Conservation (phyloP, 2,113 vertebrate genomes). For the Gasterosteus aculeatus region DNA sequence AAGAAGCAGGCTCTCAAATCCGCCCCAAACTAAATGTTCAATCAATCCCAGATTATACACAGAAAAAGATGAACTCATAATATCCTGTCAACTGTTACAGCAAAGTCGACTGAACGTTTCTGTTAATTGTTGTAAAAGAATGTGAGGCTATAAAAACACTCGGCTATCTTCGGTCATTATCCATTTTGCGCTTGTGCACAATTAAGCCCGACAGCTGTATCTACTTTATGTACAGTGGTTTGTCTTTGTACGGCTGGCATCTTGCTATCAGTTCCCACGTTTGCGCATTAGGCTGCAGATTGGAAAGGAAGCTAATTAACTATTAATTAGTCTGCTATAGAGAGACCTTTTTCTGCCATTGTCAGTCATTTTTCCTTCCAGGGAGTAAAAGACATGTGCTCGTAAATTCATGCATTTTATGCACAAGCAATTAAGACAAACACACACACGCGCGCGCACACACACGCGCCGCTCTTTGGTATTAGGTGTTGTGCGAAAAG, state of each 20-base stretch:
- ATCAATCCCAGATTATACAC: slow-evolving; percentile 8
- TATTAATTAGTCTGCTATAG: slow-evolving; percentile 81
- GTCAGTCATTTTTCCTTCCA: slow-evolving; percentile 73
- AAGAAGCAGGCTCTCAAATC: slow-evolving; percentile 22
- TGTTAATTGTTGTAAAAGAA: slow-evolving; percentile 47
- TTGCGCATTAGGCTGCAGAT: slow-evolving; percentile 67
- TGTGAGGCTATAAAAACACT: slow-evolving; percentile 32
- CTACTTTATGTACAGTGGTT: slow-evolving; percentile 65
- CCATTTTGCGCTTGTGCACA: slow-evolving; percentile 62
- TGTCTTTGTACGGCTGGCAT: slow-evolving; percentile 69
- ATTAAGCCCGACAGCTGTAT: slow-evolving; percentile 70
- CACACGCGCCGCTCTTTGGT: slow-evolving; percentile 25
- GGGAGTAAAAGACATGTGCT: slow-evolving; percentile 50
- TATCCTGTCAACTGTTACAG: slow-evolving; percentile 8
- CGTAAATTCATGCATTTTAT: slow-evolving; percentile 63
- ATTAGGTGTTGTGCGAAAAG: slow-evolving; percentile 38
- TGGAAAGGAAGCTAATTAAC: slow-evolving; percentile 78
- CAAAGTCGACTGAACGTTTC: slow-evolving; percentile 14
- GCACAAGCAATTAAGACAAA: slow-evolving; percentile 51
- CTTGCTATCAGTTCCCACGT: slow-evolving; percentile 69
- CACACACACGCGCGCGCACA: slow-evolving; percentile 36
- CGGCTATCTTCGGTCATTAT: slow-evolving; percentile 63
- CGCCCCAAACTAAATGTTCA: slow-evolving; percentile 18
- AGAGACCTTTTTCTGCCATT: slow-evolving; percentile 67
- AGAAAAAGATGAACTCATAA: neutral